Evolutionary conservation across 2,113 vertebrate genomes (phyloP).

Genomic region (Cheirogaleus medius): DNA sequence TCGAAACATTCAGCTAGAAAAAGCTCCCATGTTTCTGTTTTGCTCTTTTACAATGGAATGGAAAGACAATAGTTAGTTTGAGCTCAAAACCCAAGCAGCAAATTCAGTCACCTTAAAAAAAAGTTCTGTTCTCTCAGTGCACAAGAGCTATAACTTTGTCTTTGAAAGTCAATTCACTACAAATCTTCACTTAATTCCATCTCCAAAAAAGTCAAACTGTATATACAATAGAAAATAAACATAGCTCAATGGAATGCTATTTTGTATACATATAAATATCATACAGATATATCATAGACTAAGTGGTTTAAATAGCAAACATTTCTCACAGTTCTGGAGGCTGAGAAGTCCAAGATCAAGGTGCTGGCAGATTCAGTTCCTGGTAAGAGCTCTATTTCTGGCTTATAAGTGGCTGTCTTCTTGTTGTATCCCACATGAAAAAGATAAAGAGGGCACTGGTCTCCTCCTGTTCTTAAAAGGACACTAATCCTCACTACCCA

Average conservation of each 20-base stretch:
- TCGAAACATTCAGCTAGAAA: conserved; percentile 38
- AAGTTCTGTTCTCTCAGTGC: background rate
- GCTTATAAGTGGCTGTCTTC: background rate
- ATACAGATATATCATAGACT: background rate
- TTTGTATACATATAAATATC: background rate
- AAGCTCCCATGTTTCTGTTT: background rate
- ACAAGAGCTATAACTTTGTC: background rate
- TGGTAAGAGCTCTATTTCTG: background rate
- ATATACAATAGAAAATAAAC: background rate
- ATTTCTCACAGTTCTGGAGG: background rate
- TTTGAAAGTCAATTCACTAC: background rate
- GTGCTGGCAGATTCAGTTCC: background rate
- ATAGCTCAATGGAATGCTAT: background rate
- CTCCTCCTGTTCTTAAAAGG: background rate
- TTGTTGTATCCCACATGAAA: background rate
- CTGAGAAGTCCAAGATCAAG: background rate
- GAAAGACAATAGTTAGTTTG: background rate
- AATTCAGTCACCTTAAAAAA: background rate
- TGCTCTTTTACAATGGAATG: background rate
- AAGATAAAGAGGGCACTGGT: background rate
- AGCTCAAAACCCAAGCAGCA: background rate
- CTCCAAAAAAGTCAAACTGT: conserved; percentile 12
- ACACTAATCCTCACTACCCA: background rate
- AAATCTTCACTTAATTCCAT: conserved; percentile 17
- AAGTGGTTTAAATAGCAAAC: background rate